Conservation (phyloP, 1,140 invertebrate genomes). For the Drosophila funebris region DNA sequence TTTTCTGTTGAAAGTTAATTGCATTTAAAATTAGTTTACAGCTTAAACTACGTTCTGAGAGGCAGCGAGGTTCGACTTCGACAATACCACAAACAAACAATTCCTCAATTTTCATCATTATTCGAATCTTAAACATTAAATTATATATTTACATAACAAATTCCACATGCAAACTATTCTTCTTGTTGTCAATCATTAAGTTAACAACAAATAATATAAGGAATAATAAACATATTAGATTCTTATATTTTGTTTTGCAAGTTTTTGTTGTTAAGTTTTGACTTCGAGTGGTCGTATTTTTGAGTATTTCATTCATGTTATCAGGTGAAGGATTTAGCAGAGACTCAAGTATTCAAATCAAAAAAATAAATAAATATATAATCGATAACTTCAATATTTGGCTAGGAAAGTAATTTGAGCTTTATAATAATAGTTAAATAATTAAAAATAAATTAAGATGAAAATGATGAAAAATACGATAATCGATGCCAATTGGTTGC, state of each 20-base stretch:
- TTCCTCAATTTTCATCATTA: background rate
- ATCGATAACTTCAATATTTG: slow-evolving; percentile 28
- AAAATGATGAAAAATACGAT: slow-evolving; percentile 8
- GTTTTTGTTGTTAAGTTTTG: slow-evolving; percentile 32
- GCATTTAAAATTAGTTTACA: slow-evolving; percentile 40
- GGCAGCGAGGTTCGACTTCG: slow-evolving; percentile 77
- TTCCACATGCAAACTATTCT: slow-evolving; percentile 55
- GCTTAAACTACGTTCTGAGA: slow-evolving; percentile 75
- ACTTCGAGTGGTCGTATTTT: slow-evolving; percentile 62
- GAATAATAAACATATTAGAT: background rate
- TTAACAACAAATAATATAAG: slow-evolving; percentile 4
- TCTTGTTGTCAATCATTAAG: background rate
- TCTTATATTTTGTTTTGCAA: slow-evolving; percentile 48
- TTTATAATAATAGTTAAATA: background rate
- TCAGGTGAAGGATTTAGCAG: slow-evolving; percentile 48
- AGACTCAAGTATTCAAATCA: slow-evolving; percentile 74
- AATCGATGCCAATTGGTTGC: slow-evolving; percentile 38
- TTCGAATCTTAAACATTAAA: slow-evolving; percentile 38
- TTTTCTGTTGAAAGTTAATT: slow-evolving; percentile 13
- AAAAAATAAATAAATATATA: slow-evolving; percentile 41
- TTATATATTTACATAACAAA: slow-evolving; percentile 53
- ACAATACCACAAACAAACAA: slow-evolving; percentile 45
- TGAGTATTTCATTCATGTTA: slow-evolving; percentile 68
- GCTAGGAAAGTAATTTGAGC: slow-evolving; percentile 15
- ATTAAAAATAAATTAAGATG: too few species aligned